phyloP scores from a whole-genome alignment of 2,113 vertebrate genomes.

The Paracanthobrama guichenoti region DNA sequence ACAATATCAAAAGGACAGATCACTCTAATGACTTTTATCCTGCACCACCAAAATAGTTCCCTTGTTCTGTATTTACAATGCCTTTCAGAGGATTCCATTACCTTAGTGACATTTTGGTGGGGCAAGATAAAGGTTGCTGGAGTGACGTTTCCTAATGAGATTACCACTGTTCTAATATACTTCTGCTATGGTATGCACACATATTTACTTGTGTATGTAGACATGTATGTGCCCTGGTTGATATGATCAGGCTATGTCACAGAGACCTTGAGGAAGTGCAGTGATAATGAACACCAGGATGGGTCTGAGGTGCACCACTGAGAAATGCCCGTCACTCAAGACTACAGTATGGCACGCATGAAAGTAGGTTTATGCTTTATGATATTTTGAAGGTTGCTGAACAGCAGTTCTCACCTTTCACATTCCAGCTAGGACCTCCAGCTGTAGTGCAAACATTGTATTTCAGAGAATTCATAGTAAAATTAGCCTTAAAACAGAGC shows the following conservation, averaged over 20 bases:
- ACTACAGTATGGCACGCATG: conserved; percentile 68
- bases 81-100: background rate
- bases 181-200: conserved; percentile 49
- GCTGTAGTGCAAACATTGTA: conserved; percentile 79
- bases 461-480: conserved; percentile 59
- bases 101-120: background rate
- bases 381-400: conserved; percentile 65
- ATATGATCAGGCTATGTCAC: conserved; percentile 51
- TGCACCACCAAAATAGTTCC: background rate
- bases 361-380: conserved; percentile 74
- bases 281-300: conserved; percentile 72
- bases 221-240: conserved; percentile 56
- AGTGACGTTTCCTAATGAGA: background rate
- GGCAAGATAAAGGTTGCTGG: background rate
- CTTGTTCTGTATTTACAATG: background rate
- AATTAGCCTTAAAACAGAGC: conserved; percentile 54
- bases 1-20: background rate
- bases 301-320: conserved; percentile 70
- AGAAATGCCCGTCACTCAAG: conserved; percentile 68
- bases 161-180: conserved; percentile 37
- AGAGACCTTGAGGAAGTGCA: conserved; percentile 58
- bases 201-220: conserved; percentile 53
- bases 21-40: background rate
- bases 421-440: conserved; percentile 82
- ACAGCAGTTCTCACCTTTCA: conserved; percentile 78